phyloP scores from a whole-genome alignment of 2,113 vertebrate species.

The Chamaea fasciata region DNA sequence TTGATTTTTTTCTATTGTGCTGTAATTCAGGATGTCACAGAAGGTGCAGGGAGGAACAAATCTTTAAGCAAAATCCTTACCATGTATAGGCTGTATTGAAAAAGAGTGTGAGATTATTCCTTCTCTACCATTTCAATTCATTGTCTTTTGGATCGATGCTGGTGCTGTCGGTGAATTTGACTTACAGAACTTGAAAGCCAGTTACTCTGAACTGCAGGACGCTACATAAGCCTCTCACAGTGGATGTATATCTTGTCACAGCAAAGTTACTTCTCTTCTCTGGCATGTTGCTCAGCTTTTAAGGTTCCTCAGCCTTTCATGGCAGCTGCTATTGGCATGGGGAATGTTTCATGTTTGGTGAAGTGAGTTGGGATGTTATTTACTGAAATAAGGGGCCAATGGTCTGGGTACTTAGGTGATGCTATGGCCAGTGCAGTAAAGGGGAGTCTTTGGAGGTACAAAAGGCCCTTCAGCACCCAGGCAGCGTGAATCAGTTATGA shows the following conservation, averaged over 20 bases:
- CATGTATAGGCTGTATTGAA: background rate
- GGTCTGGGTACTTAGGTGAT: background rate
- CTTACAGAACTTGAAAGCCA: background rate
- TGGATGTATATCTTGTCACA: background rate
- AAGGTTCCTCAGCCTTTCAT: background rate
- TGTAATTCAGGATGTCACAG: conserved; percentile 10
- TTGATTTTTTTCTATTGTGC: conserved; percentile 45
- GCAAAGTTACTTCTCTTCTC: background rate
- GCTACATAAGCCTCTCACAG: background rate
- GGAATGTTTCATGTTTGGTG: background rate
- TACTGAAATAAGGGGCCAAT: background rate
- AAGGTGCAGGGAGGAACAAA: conserved; percentile 4
- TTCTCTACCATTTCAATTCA: background rate
- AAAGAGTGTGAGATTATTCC: background rate
- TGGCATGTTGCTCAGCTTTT: background rate
- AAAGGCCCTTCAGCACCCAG: background rate
- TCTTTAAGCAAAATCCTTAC: conserved; percentile 22
- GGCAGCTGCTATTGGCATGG: background rate
- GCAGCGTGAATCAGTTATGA: accelerated
- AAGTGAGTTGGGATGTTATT: background rate
- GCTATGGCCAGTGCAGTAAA: background rate
- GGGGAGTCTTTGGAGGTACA: background rate
- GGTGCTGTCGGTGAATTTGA: background rate
- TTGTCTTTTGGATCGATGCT: background rate
- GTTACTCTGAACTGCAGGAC: background rate